phyloP scores from a whole-genome alignment of 2,888 invertebrate species.

The Lamellibrachia columna region DNA sequence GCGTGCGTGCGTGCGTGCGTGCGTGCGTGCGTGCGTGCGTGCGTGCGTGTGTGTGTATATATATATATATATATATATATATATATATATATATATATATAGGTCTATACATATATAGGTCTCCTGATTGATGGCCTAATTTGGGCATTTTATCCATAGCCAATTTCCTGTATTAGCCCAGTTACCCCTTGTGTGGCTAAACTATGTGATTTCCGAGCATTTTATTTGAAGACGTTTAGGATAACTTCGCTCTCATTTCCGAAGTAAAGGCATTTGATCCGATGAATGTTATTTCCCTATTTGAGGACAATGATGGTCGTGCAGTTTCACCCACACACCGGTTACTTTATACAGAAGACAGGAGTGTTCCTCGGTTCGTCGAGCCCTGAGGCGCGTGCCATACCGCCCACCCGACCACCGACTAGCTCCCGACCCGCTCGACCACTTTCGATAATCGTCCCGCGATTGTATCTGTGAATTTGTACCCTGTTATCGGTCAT shows the following conservation, averaged over 20 bases:
- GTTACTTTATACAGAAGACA: background rate
- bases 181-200: background rate
- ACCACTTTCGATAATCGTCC: background rate
- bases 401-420: background rate
- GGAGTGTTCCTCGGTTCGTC: background rate
- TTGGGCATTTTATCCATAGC: background rate
- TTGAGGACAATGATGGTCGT: background rate
- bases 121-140: background rate
- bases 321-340: background rate
- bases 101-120: background rate
- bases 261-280: background rate
- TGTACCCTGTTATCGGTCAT: background rate
- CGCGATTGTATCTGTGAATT: background rate
- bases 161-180: background rate
- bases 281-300: background rate
- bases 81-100: background rate
- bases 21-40: too few species aligned
- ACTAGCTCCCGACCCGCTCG: background rate
- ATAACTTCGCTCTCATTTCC: background rate
- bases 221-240: background rate
- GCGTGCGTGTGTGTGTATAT: too few species aligned
- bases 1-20: too few species aligned
- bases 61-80: too few species aligned
- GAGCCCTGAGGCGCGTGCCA: background rate
- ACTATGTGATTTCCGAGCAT: background rate